phyloP scores from a whole-genome alignment of 2,888 invertebrate species.

The Sinopyrophorus schimmeli region DNA sequence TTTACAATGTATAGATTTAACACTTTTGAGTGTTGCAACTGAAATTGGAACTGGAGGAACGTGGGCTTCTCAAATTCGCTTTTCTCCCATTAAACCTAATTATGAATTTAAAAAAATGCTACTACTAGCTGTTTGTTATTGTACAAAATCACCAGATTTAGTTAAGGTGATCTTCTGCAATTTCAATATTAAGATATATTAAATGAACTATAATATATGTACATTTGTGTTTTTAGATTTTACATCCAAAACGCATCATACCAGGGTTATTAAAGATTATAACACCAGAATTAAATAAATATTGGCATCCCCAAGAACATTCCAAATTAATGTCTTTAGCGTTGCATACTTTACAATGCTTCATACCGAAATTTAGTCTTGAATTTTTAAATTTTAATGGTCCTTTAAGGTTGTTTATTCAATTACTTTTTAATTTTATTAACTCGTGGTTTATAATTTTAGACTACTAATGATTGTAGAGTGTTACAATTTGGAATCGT shows the following conservation, averaged over 20 bases:
- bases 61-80: constrained; percentile 42
- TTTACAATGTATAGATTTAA: constrained; percentile 42
- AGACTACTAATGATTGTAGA: constrained; percentile 44
- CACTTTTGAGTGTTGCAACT: constrained; percentile 40
- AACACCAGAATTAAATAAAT: constrained; percentile 21
- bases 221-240: constrained; percentile 5
- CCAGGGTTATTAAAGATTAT: constrained; percentile 22
- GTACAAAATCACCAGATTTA: constrained; percentile 29
- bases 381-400: constrained; percentile 45
- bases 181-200: background rate
- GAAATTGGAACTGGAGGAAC: constrained; percentile 40
- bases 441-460: constrained; percentile 12
- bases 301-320: constrained; percentile 41
- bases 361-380: constrained; percentile 42
- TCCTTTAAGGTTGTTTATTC: constrained; percentile 40
- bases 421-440: too few relatives aligned
- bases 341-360: constrained; percentile 38
- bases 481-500: constrained; percentile 34
- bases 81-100: constrained; percentile 41
- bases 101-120: constrained; percentile 49
- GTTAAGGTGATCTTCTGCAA: constrained; percentile 1
- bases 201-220: too few relatives aligned
- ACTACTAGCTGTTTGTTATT: constrained; percentile 42
- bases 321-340: constrained; percentile 43
- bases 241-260: constrained; percentile 25